A percentile compares a stretch with the other conserved stretches of the same genome.
Evolutionary conservation across 2,888 invertebrate genomes (phyloP).

Genomic region (Lepidocyrtinus sp.): DNA sequence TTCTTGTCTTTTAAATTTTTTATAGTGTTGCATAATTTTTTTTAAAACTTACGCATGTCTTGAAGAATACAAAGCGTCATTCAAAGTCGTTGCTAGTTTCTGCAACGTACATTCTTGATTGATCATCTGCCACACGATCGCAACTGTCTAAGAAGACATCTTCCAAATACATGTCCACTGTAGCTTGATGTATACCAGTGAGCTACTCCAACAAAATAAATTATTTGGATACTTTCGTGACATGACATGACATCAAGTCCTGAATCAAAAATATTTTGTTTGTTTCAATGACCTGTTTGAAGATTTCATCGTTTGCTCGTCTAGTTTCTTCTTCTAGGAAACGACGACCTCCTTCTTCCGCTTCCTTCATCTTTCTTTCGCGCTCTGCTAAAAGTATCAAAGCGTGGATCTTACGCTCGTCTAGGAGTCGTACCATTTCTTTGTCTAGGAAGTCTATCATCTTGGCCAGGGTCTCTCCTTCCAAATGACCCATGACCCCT

Average conservation of each 20-base stretch:
- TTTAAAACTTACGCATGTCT: conserved; percentile 34
- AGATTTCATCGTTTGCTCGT: conserved; percentile 85
- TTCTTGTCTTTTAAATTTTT: too few relatives aligned
- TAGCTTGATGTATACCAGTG: conserved; percentile 77
- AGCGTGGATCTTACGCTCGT: conserved; percentile 86
- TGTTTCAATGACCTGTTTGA: conserved; percentile 77
- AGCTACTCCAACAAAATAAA: conserved; percentile 72
- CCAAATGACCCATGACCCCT: conserved; percentile 80
- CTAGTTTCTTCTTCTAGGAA: conserved; percentile 83
- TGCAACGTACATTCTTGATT: conserved; percentile 76
- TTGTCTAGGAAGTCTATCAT: conserved; percentile 82
- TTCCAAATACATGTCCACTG: conserved; percentile 78
- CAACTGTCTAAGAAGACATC: conserved; percentile 78
- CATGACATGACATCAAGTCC: background rate
- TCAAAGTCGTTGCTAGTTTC: conserved; percentile 76
- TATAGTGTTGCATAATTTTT: too few relatives aligned
- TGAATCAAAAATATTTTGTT: background rate
- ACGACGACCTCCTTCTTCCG: conserved; percentile 84
- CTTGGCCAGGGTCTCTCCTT: conserved; percentile 82
- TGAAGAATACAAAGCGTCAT: conserved; percentile 74
- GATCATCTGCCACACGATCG: conserved; percentile 76
- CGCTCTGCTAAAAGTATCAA: conserved; percentile 84
- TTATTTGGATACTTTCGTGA: background rate
- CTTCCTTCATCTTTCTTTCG: conserved; percentile 83
- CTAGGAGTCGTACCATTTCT: conserved; percentile 82